Conservation (phyloP, 1,140 invertebrate species). For the Drosophila sucinea region DNA sequence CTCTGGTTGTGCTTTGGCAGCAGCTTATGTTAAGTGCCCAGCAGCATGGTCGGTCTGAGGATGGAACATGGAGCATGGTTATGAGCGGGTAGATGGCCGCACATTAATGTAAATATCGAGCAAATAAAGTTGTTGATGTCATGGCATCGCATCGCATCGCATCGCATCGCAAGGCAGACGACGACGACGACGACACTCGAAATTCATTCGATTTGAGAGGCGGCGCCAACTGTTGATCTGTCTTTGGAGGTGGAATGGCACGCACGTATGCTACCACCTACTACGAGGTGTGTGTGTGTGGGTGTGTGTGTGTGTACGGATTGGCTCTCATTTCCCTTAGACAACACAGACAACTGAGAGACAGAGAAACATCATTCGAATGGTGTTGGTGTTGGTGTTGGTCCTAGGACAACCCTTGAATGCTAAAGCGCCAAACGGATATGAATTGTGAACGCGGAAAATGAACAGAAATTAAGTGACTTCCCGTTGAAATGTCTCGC, state of each 20-base stretch:
- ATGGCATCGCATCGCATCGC: conserved; percentile 1
- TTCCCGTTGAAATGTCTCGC: conserved; percentile 75
- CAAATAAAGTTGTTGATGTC: conserved; percentile 51
- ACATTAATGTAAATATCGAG: conserved; percentile 46
- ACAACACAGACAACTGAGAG: conserved; percentile 18
- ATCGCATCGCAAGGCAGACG: conserved; percentile 14
- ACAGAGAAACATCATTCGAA: conserved; percentile 19
- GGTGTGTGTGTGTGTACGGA: conserved; percentile 4
- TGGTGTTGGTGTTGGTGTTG: neutral
- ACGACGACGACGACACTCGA: conserved; percentile 6
- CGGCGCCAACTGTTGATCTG: conserved; percentile 28
- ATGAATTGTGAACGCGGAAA: conserved; percentile 76
- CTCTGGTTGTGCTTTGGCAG: conserved; percentile 24
- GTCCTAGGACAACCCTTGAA: conserved; percentile 43
- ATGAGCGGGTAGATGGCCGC: conserved; percentile 15
- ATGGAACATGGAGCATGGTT: neutral
- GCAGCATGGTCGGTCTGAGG: conserved; percentile 7
- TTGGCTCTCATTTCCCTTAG: conserved; percentile 40
- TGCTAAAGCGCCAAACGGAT: conserved; percentile 59
- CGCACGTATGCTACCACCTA: neutral
- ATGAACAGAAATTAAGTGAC: conserved; percentile 78
- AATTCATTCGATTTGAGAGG: conserved; percentile 28
- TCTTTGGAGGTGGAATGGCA: conserved; percentile 4
- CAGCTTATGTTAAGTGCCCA: conserved; percentile 55
- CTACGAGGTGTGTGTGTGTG: neutral